phyloP scores from a whole-genome alignment of 2,113 vertebrate species.

The Thalassarche chlororhynchos region DNA sequence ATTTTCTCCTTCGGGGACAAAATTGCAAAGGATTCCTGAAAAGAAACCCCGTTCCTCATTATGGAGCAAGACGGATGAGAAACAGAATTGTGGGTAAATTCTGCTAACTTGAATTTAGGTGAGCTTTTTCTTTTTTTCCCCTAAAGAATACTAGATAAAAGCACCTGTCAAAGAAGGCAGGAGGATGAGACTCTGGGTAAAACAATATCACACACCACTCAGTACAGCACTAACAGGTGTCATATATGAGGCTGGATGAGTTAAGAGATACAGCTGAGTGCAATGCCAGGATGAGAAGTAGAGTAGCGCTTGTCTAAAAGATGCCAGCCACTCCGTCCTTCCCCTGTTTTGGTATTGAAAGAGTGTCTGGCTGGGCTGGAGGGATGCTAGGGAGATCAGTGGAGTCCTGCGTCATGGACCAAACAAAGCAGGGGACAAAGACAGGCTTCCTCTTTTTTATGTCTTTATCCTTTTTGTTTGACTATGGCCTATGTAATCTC shows the following conservation, averaged over 20 bases:
- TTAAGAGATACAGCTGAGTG: background rate
- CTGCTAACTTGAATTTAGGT: background rate
- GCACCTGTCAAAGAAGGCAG: background rate
- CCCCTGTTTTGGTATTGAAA: background rate
- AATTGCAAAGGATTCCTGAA: background rate
- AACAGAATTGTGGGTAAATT: background rate
- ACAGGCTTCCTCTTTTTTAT: background rate
- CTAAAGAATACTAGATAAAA: background rate
- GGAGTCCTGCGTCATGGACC: too few relatives aligned
- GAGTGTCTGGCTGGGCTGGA: background rate
- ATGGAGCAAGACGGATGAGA: background rate
- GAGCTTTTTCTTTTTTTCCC: background rate
- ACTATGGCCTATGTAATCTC: background rate
- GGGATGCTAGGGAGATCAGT: background rate
- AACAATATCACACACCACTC: background rate
- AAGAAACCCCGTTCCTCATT: background rate
- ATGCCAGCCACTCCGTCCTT: rapidly evolving
- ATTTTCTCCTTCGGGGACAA: background rate
- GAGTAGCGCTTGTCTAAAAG: background rate
- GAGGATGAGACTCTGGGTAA: background rate
- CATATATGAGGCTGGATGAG: background rate
- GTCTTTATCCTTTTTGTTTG: background rate
- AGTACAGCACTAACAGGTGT: background rate
- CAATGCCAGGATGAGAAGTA: background rate
- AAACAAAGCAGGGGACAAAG: background rate